These are phyloP conservation scores for Pelecanus crispus DNA, from an alignment of 2,113 vertebrate genomes.

Conservation along the genomic window DNA sequence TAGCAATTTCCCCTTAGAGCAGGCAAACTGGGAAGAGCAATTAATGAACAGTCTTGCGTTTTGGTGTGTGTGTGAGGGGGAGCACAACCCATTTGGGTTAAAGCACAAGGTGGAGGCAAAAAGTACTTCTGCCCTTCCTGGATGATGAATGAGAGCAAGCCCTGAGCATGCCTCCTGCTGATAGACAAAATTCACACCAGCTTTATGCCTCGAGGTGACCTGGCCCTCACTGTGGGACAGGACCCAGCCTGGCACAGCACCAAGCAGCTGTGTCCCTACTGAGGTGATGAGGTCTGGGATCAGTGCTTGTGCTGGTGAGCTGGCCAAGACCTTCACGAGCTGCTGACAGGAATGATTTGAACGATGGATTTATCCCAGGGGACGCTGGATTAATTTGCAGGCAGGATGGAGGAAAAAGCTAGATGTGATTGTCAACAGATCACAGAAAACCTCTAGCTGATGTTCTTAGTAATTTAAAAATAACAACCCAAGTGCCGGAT, in stretches of 20 bases:
- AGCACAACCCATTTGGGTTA: background rate
- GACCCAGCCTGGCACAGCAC: background rate
- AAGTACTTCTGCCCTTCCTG: background rate
- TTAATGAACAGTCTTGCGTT: background rate
- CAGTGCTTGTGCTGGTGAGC: background rate
- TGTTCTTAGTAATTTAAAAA: background rate
- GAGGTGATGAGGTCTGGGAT: background rate
- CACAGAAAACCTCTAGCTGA: background rate
- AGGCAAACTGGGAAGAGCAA: background rate
- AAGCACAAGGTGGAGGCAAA: background rate
- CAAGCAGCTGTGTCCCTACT: background rate
- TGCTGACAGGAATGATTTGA: constrained; percentile 32
- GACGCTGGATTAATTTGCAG: background rate
- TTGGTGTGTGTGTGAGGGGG: background rate
- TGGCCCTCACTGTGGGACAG: rapidly evolving
- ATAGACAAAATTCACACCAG: background rate
- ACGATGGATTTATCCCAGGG: background rate
- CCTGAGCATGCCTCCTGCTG: background rate
- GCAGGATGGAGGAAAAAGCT: background rate
- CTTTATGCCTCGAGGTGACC: background rate
- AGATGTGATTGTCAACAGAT: background rate
- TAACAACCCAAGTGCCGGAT: background rate
- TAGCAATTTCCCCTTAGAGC: background rate
- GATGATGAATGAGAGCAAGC: background rate
- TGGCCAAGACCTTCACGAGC: background rate